A percentile compares a stretch with the other conserved stretches of the same genome.
Conservation (phyloP, 2,797 vertebrate species). For the Yasuhikotakia modesta region DNA sequence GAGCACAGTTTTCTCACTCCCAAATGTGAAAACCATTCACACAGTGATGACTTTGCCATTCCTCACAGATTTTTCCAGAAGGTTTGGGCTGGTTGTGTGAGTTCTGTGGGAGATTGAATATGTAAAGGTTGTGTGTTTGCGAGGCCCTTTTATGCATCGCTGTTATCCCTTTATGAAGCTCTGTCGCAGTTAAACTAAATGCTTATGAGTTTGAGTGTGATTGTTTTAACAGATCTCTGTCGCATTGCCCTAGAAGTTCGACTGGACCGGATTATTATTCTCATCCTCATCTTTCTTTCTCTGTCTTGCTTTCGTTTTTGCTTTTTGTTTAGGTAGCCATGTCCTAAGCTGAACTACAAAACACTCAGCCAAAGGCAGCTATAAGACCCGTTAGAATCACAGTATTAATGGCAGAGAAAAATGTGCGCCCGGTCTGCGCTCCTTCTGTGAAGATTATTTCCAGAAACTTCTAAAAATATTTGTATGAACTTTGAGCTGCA, state of each 20-base stretch:
- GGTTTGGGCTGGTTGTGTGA: constrained; percentile 62
- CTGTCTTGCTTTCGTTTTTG: neutral
- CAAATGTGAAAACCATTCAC: constrained; percentile 72
- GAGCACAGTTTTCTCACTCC: constrained; percentile 37
- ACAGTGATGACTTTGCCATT: constrained; percentile 68
- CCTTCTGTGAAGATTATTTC: constrained; percentile 66
- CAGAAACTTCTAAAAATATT: constrained; percentile 63
- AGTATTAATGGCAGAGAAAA: constrained; percentile 71
- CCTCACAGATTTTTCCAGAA: constrained; percentile 64
- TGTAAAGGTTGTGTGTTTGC: constrained; percentile 55
- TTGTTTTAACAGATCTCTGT: constrained; percentile 70
- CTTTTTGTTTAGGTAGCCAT: constrained; percentile 62
- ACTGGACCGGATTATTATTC: constrained; percentile 58
- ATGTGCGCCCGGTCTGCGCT: constrained; percentile 62
- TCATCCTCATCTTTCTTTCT: constrained; percentile 30
- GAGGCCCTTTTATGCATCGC: constrained; percentile 60
- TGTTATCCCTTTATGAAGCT: constrained; percentile 58
- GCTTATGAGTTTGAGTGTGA: constrained; percentile 64
- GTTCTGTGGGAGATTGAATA: constrained; percentile 63
- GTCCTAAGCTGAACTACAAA: constrained; percentile 71
- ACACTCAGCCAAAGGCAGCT: constrained; percentile 57
- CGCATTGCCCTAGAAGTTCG: constrained; percentile 55
- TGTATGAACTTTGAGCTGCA: constrained; percentile 46
- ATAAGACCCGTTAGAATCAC: constrained; percentile 63
- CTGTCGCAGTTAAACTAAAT: constrained; percentile 49